Percentiles rank a stretch among this genome's conserved stretches.
These are phyloP conservation scores for Manis crassicaudata DNA, from an alignment of 2,797 vertebrate genomes.

Conservation along the genomic window DNA sequence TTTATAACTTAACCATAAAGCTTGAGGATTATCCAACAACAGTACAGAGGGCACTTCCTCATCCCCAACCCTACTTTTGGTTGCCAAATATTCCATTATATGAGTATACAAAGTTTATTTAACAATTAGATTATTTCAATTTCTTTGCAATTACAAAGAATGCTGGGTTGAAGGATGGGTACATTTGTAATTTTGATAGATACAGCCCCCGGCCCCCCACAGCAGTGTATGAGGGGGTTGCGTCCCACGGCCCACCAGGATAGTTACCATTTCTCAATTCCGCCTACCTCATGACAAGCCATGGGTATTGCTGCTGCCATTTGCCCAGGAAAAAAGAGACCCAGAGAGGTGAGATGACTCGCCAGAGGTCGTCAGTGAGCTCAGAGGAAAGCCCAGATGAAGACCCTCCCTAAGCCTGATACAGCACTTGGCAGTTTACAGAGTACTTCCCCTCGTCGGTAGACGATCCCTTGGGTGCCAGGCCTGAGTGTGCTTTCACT, in stretches of 20 bases:
- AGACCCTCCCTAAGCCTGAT: background rate
- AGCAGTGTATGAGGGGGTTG: fast-evolving
- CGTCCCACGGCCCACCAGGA: background rate
- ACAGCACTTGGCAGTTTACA: background rate
- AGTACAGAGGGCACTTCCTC: background rate
- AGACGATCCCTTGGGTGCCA: background rate
- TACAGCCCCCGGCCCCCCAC: background rate
- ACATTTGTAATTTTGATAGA: background rate
- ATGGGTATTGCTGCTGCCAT: background rate
- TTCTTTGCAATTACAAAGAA: background rate
- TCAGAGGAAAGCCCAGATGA: background rate
- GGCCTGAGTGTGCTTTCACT: too few species aligned
- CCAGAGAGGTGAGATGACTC: background rate
- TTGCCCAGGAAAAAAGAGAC: background rate
- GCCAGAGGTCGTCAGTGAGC: background rate
- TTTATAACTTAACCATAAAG: background rate
- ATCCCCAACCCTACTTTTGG: background rate
- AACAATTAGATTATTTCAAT: conserved; percentile 4
- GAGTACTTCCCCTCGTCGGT: background rate
- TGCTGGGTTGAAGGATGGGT: background rate
- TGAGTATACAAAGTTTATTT: background rate
- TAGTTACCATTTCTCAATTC: background rate
- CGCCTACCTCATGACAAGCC: background rate
- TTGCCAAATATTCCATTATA: background rate
- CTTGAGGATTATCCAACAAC: background rate